These are phyloP conservation scores for Eumeta japonica DNA, from an alignment of 1,140 invertebrate genomes.

Conservation along the genomic window DNA sequence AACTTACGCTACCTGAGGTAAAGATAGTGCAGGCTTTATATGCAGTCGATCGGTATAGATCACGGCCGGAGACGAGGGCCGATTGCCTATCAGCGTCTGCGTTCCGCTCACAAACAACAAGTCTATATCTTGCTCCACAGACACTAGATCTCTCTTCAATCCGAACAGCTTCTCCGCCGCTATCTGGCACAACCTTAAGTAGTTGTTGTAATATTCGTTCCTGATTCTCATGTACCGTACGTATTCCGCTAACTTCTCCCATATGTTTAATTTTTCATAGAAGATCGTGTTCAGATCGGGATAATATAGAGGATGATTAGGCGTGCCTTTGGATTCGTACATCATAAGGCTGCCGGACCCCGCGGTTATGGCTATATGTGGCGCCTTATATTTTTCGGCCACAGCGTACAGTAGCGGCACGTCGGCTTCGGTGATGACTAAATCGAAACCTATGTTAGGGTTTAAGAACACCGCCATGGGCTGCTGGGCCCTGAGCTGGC, in stretches of 20 bases:
- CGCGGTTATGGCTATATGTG: constrained; percentile 40
- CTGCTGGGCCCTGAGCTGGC: constrained; percentile 37
- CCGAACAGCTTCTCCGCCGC: constrained; percentile 38
- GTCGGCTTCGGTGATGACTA: constrained; percentile 47
- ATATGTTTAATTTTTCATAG: constrained; percentile 28
- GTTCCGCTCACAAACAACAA: constrained; percentile 34
- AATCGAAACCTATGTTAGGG: constrained; percentile 40
- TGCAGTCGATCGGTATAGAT: constrained; percentile 58
- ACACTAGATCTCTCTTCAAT: constrained; percentile 28
- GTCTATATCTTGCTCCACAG: constrained; percentile 45
- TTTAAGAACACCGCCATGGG: constrained; percentile 38
- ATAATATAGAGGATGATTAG: constrained; percentile 36
- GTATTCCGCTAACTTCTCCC: constrained; percentile 34
- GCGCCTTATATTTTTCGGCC: constrained; percentile 41
- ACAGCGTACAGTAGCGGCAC: constrained; percentile 40
- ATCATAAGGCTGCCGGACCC: constrained; percentile 37
- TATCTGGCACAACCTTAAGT: constrained; percentile 32
- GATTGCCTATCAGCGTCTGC: constrained; percentile 37
- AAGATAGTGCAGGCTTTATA: constrained; percentile 37
- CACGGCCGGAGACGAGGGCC: constrained; percentile 46
- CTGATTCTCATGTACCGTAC: constrained; percentile 31
- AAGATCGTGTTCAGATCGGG: constrained; percentile 36
- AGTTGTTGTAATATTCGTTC: constrained; percentile 39
- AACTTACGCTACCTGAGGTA: constrained; percentile 50
- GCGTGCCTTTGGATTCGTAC: constrained; percentile 40